Evolutionary conservation across 2,888 invertebrate species (phyloP), one percentile per base, ranked within the genome.

Genomic region (Sepioteuthis lessoniana): DNA sequence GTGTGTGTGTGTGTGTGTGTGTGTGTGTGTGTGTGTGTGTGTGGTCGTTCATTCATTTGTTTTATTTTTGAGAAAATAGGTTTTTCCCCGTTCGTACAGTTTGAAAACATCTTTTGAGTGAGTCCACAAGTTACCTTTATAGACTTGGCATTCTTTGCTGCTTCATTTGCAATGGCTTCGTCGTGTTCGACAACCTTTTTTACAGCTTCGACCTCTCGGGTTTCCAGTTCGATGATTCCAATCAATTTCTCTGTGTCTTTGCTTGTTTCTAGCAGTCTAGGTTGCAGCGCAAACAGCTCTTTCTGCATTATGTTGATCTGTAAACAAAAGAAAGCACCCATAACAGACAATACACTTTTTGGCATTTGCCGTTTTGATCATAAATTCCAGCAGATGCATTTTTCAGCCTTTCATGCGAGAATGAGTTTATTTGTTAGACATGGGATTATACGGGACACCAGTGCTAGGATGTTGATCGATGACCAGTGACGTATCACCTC

Each of bases 241-340:
- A 97, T 97, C 38, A 97, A 95, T 94, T 97, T 97, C 60, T 96
- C 96, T 10, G 97, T 97, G 95, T 97, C 97, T 91, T 96, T 95
- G 91, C 96, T 96, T 1, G 97, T 97, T 95, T 97, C 95, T 28
- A 97, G 96, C 95, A 97, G 95, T 95, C 96, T 96, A 0, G 97
- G 97, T 95, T 97, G 96, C 93, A 97, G 95, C 28, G 97, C 97
- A 93, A 96, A 96, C 94, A 97, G 95, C 94, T 97, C 97, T 93
- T 95, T 95, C 95, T 97, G 97, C 97, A 97, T 97, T 93, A 97
- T 95, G 94, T 96, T 96, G 93, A 96, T 96, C 96, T 96, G 93
- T 5, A 94, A 37, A 35, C n/a, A 16, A n/a, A 31, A 47, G 5
- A 4, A 55, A 55, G 19, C 2, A 55, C 2, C 7, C 25, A 21